A percentile compares a stretch with the other conserved stretches of the same genome.
These are phyloP conservation scores for Scaptodrosophila lebanonensis DNA, from an alignment of 1,140 invertebrate species.

Conservation along the genomic window DNA sequence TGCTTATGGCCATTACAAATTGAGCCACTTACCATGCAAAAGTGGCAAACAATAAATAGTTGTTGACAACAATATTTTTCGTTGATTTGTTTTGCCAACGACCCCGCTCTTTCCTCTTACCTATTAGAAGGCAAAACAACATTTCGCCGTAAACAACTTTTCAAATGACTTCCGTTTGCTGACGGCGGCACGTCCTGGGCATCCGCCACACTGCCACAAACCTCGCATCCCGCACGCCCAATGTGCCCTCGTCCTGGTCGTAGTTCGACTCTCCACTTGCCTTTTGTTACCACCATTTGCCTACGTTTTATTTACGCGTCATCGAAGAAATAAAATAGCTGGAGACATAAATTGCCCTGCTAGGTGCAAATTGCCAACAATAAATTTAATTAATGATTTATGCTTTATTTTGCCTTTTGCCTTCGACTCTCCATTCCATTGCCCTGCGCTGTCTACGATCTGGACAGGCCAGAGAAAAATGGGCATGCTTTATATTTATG, in stretches of 20 bases:
- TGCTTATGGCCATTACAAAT: conserved; percentile 25
- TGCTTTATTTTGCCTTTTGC: conserved; percentile 11
- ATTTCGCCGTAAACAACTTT: conserved; percentile 46
- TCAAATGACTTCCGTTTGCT: neutral
- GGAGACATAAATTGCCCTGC: conserved; percentile 61
- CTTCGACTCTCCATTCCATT: no score
- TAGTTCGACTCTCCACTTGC: conserved; percentile 9
- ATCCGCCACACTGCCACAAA: no score
- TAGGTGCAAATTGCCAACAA: conserved; percentile 70
- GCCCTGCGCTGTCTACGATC: no score
- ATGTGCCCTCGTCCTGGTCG: neutral
- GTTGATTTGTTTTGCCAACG: neutral
- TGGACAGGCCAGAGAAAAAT: conserved; percentile 37
- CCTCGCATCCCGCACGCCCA: neutral
- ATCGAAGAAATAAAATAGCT: conserved; percentile 37
- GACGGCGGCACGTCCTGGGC: no score
- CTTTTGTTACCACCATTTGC: neutral
- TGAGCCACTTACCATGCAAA: conserved; percentile 17
- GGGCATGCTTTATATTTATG: conserved; percentile 42
- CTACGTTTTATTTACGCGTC: conserved; percentile 28
- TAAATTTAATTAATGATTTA: conserved; percentile 74
- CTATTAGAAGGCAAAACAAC: neutral
- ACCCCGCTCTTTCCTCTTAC: neutral
- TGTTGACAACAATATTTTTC: conserved; percentile 45
- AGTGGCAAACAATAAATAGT: conserved; percentile 41